A percentile compares a stretch with the other conserved stretches of the same genome.
phyloP scores from a whole-genome alignment of 2,888 invertebrate species.

The Macrophya annulata region DNA sequence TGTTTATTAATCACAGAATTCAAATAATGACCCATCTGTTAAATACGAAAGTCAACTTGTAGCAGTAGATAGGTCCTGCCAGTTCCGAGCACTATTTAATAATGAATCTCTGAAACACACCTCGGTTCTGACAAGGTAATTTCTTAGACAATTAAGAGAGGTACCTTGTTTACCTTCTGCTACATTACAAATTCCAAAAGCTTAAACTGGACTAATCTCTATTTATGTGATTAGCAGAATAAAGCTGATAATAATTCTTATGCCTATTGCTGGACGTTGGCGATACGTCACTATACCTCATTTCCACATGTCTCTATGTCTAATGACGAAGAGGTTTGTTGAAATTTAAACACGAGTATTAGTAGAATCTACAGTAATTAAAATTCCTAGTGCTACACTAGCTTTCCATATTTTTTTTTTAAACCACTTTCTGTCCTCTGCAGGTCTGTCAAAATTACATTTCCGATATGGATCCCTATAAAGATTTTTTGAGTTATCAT shows the following conservation, averaged over 20 bases:
- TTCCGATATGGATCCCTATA: neutral
- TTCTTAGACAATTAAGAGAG: neutral
- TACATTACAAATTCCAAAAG: too few species aligned
- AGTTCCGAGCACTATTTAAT: neutral
- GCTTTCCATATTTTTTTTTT: too few species aligned
- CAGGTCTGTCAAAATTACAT: too few species aligned
- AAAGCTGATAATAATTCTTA: too few species aligned
- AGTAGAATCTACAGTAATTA: neutral
- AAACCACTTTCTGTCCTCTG: too few species aligned
- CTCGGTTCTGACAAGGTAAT: neutral
- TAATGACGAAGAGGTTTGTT: neutral
- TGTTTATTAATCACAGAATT: too few species aligned
- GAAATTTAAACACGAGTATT: neutral
- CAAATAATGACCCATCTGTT: too few species aligned
- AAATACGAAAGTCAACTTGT: neutral
- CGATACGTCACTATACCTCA: neutral
- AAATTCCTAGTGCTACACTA: neutral
- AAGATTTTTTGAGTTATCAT: neutral
- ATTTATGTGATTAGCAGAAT: too few species aligned
- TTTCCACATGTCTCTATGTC: neutral
- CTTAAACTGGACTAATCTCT: too few species aligned
- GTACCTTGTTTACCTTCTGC: neutral
- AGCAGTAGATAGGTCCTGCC: neutral
- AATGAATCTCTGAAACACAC: neutral
- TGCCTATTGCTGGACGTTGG: too few species aligned